Evolutionary conservation across 2,797 vertebrate genomes (phyloP).

Genomic region (Lithobates sylvaticus): DNA sequence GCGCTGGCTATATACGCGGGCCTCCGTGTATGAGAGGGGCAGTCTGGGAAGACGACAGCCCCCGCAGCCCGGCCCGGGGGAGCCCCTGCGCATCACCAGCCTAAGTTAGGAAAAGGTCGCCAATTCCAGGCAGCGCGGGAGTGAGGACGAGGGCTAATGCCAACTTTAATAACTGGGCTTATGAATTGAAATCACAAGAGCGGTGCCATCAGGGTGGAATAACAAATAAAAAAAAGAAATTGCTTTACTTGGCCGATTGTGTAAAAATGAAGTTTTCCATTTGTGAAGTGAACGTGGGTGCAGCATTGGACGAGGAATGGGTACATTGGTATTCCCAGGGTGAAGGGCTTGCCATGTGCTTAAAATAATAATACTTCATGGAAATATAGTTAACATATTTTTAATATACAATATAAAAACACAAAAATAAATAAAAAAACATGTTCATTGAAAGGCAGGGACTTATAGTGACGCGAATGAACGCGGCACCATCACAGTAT

Average conservation of each 20-base stretch:
- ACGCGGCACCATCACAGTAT: too few species aligned
- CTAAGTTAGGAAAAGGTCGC: conserved; percentile 11
- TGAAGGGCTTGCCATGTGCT: too few species aligned
- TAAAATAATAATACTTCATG: too few species aligned
- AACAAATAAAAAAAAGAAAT: neutral
- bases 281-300: too few species aligned
- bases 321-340: too few species aligned
- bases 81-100: neutral
- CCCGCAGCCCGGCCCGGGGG: neutral
- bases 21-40: conserved; percentile 13
- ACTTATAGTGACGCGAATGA: too few species aligned
- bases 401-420: too few species aligned
- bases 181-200: neutral
- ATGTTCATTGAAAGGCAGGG: too few species aligned
- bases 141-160: conserved; percentile 5
- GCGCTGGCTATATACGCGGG: neutral
- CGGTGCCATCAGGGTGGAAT: neutral
- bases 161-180: neutral
- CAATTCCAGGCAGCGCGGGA: neutral
- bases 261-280: too few species aligned
- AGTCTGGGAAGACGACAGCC: neutral
- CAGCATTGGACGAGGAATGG: too few species aligned
- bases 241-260: neutral
- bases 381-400: too few species aligned
- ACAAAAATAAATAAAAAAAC: too few species aligned